Base-by-base conservation (phyloP, 2,888 invertebrate species). In the Dicyrtoma fusca region DNA sequence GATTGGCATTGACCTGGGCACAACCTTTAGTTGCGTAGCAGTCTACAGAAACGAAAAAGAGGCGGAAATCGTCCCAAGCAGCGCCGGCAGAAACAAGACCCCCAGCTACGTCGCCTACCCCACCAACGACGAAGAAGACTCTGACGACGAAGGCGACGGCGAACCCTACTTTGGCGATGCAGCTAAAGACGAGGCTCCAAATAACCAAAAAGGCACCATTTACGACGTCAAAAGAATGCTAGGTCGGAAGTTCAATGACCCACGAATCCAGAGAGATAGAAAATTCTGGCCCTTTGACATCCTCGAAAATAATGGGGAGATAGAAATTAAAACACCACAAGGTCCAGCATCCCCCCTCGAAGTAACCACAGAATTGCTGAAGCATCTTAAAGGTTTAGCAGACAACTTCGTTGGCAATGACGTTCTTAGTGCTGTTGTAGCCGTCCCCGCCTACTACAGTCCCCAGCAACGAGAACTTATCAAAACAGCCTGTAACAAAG, bases 261-360 rank as follows among this genome's bases (percentile, higher is more conserved):
- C 85, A 53, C 90, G 92, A n/a, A 93, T 97, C 71, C 95, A 96
- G 86, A 89, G 89, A 62, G 96, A 97, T 84, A 91, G 95, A 88
- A 94, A 95, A 85, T 92, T 92, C 85, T 96, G 95, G 91, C 95
- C 96, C 62, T 96, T 96, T 83, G 91, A 91, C 83, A 94, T 95
- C 1, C 85, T 91, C 82, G 87, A 87, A 89, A 91, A 66, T 10
- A 71, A 73, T 25, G 74, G 75, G 14, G 44, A 44, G 14, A 42
- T 76, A 21, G 44, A 74, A 44, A 73, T 74, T 0, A 69, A 71
- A 17, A 8, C 8, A 5, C 34, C 34, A 3, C 81, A 79, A 65
- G 89, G 89, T 82, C 84, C 84, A 61, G 88, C 88, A 82, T 86
- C 84, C 83, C 87, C 88, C 1, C 88, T 88, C 82, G 88, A 88